Evolutionary conservation across 2,113 vertebrate genomes (phyloP), one percentile per base, ranked within the genome.

Genomic region (Craseonycteris thonglongyai): DNA sequence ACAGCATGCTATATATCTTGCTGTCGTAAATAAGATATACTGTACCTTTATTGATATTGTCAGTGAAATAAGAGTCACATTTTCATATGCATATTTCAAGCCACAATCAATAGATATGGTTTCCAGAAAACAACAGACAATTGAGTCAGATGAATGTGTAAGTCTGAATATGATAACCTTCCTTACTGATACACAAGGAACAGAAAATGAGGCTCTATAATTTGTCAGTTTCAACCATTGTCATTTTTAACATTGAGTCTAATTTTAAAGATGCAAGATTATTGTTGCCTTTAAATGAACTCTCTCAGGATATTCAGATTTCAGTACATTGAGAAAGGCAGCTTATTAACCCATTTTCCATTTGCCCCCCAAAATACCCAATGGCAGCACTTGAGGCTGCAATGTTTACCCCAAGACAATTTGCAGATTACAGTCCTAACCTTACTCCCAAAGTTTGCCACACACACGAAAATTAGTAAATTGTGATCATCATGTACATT

Each of bases 1-100:
- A 91, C 94, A 88, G 98, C 98, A 99, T 99, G 98, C 98, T 98
- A 99, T 99, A 97, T 96, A 98, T 97, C 94, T 96, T 96, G 97
- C 72, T 78, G 94, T 90, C 97, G 97, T 97, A 92, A 95, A 96
- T 95, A 96, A 97, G 93, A 90, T 96, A 18, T 45, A 69, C 58
- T 42, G 28, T 35, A 78, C 63, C 26, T 78, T 30, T 74, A 69
- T 63, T 33, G 35, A 82, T 76, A 79, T n/a, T 91, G n/a, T 90
- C 87, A 54, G 3, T 71, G 49, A 40, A 76, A 24, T 42, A 76
- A 93, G 66, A 89, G 69, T 58, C 22, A n/a, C 26, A 18, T 66
- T 95, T 94, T 93, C 65, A 79, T 80, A 69, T 38, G 28, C 13
- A 21, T 38, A 33, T 82, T 86, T 96, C 45, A 91, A 90, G 33